Percentiles rank a stretch among this genome's conserved stretches.
These are phyloP conservation scores for Nematolebias whitei DNA, from an alignment of 2,113 vertebrate species.

Conservation along the genomic window DNA sequence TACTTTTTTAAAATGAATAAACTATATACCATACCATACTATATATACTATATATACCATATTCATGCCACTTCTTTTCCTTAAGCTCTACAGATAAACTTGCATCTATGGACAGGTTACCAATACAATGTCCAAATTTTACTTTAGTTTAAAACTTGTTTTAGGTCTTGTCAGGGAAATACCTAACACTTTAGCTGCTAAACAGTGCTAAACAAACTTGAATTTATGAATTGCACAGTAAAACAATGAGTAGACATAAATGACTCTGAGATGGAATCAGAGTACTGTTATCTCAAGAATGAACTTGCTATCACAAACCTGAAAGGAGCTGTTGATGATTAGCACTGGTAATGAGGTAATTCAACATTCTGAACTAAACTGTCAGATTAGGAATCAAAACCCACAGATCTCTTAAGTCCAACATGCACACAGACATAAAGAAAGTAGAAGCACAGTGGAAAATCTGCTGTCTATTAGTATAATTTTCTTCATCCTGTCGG, in stretches of 20 bases:
- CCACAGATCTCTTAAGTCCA: constrained; percentile 11
- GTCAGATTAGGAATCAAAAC: constrained; percentile 10
- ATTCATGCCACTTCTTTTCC: no score
- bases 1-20: no score
- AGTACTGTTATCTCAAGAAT: not conserved
- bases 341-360: not conserved
- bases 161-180: not conserved
- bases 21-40: no score
- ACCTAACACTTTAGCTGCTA: not conserved
- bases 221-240: no score
- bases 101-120: no score
- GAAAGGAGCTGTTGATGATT: not conserved
- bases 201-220: not conserved
- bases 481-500: constrained; percentile 50
- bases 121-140: no score
- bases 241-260: no score
- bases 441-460: constrained; percentile 43
- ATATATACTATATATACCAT: no score
- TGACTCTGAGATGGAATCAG: no score
- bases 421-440: constrained; percentile 7
- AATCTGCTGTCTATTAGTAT: constrained; percentile 58
- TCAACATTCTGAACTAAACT: not conserved
- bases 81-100: no score
- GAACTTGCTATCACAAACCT: not conserved
- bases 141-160: no score